Evolutionary conservation across 1,140 invertebrate species (phyloP).

Genomic region (Daktulosphaira vitifoliae): DNA sequence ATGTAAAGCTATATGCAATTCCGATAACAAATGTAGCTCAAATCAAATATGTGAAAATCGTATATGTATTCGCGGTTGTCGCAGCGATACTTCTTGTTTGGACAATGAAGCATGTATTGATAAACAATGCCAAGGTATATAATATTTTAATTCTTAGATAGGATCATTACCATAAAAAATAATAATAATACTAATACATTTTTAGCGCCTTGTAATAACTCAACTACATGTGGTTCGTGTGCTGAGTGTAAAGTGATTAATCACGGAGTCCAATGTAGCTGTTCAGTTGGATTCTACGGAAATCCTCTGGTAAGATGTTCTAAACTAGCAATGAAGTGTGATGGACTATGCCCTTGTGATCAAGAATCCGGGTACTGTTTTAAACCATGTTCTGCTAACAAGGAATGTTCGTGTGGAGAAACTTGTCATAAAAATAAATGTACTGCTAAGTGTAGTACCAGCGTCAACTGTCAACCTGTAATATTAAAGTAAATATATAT

Average conservation of each 20-base stretch:
- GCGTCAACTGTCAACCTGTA: slow-evolving; percentile 46
- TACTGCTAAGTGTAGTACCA: slow-evolving; percentile 51
- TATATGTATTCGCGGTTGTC: slow-evolving; percentile 73
- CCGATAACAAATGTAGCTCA: slow-evolving; percentile 61
- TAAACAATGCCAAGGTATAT: slow-evolving; percentile 65
- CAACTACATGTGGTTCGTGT: slow-evolving; percentile 61
- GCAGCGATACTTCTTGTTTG: slow-evolving; percentile 69
- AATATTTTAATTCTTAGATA: slow-evolving; percentile 2
- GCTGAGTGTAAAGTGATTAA: slow-evolving; percentile 64
- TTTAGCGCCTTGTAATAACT: slow-evolving; percentile 27
- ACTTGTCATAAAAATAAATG: slow-evolving; percentile 55
- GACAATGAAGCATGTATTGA: slow-evolving; percentile 66
- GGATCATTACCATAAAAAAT: too few relatives aligned
- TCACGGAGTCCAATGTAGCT: slow-evolving; percentile 70
- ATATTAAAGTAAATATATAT: too few relatives aligned
- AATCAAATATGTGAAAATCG: slow-evolving; percentile 80
- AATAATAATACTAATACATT: slow-evolving; percentile 35
- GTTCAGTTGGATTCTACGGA: slow-evolving; percentile 73
- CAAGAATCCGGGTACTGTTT: slow-evolving; percentile 63
- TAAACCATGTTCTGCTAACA: slow-evolving; percentile 53
- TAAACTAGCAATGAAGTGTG: slow-evolving; percentile 51
- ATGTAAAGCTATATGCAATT: slow-evolving; percentile 75
- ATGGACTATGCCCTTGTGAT: slow-evolving; percentile 63
- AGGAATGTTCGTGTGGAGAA: slow-evolving; percentile 69
- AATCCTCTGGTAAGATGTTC: slow-evolving; percentile 63